Conservation (phyloP, 2,888 invertebrate genomes). For the Heteromyza rotundicornis region DNA sequence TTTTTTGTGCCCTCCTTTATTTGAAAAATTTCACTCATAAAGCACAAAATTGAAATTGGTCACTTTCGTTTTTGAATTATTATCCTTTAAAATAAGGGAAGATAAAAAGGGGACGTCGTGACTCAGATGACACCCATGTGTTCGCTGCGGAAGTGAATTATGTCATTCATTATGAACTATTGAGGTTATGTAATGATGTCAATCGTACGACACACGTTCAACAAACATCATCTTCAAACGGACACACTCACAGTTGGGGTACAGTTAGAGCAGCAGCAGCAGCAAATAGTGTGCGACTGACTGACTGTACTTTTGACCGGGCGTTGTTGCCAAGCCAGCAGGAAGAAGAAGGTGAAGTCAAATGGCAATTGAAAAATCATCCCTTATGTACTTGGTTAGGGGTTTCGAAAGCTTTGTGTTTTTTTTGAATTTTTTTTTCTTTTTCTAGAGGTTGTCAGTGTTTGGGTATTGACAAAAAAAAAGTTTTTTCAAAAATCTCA, state of each 20-base stretch:
- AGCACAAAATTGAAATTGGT: constrained; percentile 52
- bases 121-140: constrained; percentile 23
- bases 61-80: constrained; percentile 60
- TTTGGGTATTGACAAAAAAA: neutral
- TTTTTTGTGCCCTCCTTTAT: no score
- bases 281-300: constrained; percentile 7
- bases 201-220: constrained; percentile 20
- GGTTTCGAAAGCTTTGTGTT: neutral
- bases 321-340: constrained; percentile 41
- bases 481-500: constrained; percentile 9
- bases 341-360: constrained; percentile 43
- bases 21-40: neutral
- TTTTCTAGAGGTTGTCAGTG: neutral
- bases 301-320: constrained; percentile 52
- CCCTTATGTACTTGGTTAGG: constrained; percentile 36
- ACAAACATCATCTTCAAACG: neutral
- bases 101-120: constrained; percentile 29
- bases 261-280: constrained; percentile 21
- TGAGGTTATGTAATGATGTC: constrained; percentile 51
- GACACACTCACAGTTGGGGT: constrained; percentile 2
- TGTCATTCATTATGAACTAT: constrained; percentile 40
- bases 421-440: neutral
- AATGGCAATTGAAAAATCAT: constrained; percentile 42
- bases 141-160: constrained; percentile 54
- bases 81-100: constrained; percentile 52